Evolutionary conservation across 2,113 vertebrate genomes (phyloP), one percentile per base, ranked within the genome.

Genomic region (Sebastes fasciatus): DNA sequence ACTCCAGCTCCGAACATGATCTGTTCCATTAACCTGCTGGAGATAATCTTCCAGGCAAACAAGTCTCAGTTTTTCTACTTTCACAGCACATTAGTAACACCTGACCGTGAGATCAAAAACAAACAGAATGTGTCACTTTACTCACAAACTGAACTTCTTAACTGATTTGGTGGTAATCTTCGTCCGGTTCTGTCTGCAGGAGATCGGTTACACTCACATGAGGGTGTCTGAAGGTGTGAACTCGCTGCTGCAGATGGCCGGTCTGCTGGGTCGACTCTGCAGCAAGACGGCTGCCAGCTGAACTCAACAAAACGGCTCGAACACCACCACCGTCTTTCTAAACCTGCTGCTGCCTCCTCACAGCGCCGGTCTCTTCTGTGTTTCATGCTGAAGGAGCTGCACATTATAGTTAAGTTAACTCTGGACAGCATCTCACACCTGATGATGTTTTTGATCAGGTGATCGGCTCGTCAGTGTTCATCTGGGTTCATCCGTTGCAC

Each of bases 171-270:
- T 21, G 5, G 0, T 17, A 34, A 34, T 34, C 34, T 34, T 34
- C 0, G 34, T 34, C 34, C 0, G 34, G 34, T 34, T 34, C 34
- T 34, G 34, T 0, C 34, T 86, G 2, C 94, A 99, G 98, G 98
- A 99, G 83, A 99, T 99, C 0, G 98, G 98, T 2, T 99, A 97
- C 90, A 99, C 97, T 0, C 97, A 99, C 46, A 97, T 99, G 98
- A 96, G 96, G 74, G 93, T 99, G 71, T 93, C 94, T 0, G 98
- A 99, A 90, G 98, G 98, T 0, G 98, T 99, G 17, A 98, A 97
- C 94, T 99, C 98, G 0, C 95, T 99, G 2, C 89, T 99, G 71
- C 98, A 99, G 87, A 97, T 99, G 97, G 97, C 98, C 0, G 97
- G 97, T 5, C 95, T 99, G 68, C 93, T 99, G 84, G 98, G 95